Conservation (phyloP, 2,797 vertebrate genomes). For the Catharus ustulatus region DNA sequence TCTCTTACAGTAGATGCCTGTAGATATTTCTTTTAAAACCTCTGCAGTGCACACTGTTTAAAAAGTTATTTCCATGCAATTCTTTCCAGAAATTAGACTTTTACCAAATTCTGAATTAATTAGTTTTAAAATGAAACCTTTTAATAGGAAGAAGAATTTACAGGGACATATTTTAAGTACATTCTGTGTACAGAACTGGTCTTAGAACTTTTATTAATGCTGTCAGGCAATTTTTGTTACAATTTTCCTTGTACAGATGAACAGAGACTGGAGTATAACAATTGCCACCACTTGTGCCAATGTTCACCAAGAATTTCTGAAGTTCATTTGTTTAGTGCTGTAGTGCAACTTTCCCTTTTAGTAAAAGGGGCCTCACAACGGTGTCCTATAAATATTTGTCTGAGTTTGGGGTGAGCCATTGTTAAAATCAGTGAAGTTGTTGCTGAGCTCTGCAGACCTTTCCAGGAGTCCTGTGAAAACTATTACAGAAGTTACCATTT, state of each 20-base stretch:
- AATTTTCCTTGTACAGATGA: background rate
- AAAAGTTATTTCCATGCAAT: background rate
- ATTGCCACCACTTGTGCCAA: background rate
- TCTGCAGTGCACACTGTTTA: background rate
- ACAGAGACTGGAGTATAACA: background rate
- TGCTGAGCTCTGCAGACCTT: background rate
- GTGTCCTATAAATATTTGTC: background rate
- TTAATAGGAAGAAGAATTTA: background rate
- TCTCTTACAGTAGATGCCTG: conserved; percentile 27
- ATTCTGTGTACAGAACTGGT: background rate
- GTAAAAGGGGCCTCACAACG: fast-evolving
- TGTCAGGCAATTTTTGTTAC: background rate
- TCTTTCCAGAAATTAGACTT: conserved; percentile 27
- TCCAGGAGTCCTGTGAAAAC: background rate
- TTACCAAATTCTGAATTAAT: background rate
- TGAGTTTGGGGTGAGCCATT: background rate
- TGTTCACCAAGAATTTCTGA: background rate
- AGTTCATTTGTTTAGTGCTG: background rate
- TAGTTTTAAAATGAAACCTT: background rate
- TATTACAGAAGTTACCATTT: background rate
- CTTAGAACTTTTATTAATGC: background rate
- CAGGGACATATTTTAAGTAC: background rate
- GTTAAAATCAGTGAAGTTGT: background rate
- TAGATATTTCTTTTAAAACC: conserved; percentile 20
- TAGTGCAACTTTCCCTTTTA: background rate